Evolutionary conservation across 1,140 invertebrate genomes (phyloP).

Genomic region (Heliconius hewitsoni): DNA sequence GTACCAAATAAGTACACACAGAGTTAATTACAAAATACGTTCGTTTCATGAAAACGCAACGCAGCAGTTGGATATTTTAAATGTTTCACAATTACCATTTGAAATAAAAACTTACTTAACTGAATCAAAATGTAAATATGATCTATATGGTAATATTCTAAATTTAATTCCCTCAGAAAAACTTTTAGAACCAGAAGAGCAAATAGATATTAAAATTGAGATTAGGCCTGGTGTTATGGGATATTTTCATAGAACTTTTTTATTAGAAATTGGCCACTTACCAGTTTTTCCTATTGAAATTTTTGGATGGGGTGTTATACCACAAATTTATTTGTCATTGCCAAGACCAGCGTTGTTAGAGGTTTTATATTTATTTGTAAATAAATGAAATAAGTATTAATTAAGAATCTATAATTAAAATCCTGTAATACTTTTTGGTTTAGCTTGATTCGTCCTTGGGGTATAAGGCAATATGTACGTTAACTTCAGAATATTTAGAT

Average conservation of each 20-base stretch:
- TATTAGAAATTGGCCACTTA: slow-evolving; percentile 68
- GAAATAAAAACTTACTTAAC: slow-evolving; percentile 70
- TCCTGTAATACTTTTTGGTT: background rate
- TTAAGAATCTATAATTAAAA: background rate
- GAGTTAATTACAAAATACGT: slow-evolving; percentile 72
- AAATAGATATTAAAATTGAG: slow-evolving; percentile 56
- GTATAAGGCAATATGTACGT: slow-evolving; percentile 59
- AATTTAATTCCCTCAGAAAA: slow-evolving; percentile 59
- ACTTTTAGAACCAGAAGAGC: slow-evolving; percentile 57
- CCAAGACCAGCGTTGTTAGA: slow-evolving; percentile 51
- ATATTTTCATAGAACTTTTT: slow-evolving; percentile 63
- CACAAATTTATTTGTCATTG: slow-evolving; percentile 67
- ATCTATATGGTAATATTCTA: slow-evolving; percentile 61
- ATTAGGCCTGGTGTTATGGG: slow-evolving; percentile 67
- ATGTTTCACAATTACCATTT: slow-evolving; percentile 62
- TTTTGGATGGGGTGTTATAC: slow-evolving; percentile 73
- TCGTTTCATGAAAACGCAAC: slow-evolving; percentile 69
- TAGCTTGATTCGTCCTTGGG: slow-evolving; percentile 56
- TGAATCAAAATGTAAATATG: slow-evolving; percentile 55
- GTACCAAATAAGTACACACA: slow-evolving; percentile 60
- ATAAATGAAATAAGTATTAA: background rate
- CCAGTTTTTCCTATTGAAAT: slow-evolving; percentile 68
- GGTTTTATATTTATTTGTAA: slow-evolving; percentile 42
- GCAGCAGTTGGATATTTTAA: slow-evolving; percentile 60
- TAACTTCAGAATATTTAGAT: slow-evolving; percentile 66